Conservation (phyloP, 2,113 vertebrate species). For the Miniopterus natalensis region DNA sequence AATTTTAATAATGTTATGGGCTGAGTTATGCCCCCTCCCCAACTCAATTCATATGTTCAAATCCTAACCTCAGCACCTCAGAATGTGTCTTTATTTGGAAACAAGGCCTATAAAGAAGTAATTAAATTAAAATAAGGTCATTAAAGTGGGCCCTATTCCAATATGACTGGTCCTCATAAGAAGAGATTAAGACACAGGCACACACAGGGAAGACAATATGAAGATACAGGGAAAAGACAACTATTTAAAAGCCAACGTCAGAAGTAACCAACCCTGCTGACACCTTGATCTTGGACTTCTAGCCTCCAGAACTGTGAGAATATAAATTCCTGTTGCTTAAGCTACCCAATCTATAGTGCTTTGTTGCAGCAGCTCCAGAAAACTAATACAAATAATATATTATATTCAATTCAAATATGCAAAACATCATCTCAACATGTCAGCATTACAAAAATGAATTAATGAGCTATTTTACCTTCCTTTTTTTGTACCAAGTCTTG, state of each 20-base stretch:
- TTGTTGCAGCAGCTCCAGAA: background rate
- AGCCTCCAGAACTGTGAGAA: background rate
- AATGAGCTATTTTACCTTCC: background rate
- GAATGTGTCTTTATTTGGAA: background rate
- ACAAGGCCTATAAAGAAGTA: background rate
- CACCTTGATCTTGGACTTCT: background rate
- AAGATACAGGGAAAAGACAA: background rate
- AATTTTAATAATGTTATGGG: background rate
- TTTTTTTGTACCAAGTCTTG: background rate
- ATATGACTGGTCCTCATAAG: background rate
- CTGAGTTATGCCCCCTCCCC: background rate
- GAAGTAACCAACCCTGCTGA: background rate
- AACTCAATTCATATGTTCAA: background rate
- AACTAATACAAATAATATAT: background rate
- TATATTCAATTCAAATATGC: background rate
- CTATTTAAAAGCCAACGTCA: background rate
- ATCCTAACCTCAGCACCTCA: background rate
- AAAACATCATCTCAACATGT: background rate
- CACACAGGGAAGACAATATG: background rate
- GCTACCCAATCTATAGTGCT: background rate
- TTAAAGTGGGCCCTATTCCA: background rate
- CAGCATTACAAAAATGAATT: background rate
- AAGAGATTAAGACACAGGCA: background rate
- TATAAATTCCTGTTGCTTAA: background rate
- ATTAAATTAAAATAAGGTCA: background rate